These are phyloP conservation scores for Danio choprae DNA, from an alignment of 2,797 vertebrate genomes.

Conservation along the genomic window DNA sequence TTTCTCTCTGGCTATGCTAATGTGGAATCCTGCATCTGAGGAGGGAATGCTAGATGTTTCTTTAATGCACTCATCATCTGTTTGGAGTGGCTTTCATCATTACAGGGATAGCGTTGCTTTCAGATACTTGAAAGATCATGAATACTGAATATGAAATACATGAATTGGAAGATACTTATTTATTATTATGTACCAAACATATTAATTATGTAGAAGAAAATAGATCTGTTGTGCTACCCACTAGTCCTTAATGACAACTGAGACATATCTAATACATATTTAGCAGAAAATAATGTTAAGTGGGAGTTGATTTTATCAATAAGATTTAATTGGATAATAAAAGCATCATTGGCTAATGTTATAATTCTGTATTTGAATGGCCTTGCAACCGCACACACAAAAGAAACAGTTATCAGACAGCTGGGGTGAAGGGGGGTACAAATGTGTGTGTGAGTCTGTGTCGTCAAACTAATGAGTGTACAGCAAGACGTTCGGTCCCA, in stretches of 20 bases:
- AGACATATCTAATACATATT: constrained; percentile 1
- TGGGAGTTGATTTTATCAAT: not conserved
- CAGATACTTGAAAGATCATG: constrained; percentile 18
- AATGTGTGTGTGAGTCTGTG: constrained; percentile 5
- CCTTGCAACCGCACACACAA: not conserved
- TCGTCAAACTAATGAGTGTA: constrained; percentile 42
- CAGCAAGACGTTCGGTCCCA: constrained; percentile 6
- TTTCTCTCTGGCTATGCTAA: constrained; percentile 58
- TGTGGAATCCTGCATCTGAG: constrained; percentile 43
- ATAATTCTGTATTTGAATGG: not conserved
- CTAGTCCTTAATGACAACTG: not conserved
- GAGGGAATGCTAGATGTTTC: constrained; percentile 15
- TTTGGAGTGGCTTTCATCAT: constrained; percentile 35
- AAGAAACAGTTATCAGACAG: constrained; percentile 16
- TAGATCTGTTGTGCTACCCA: not conserved
- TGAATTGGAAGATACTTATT: not conserved
- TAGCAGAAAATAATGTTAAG: constrained; percentile 2
- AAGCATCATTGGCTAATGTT: not conserved
- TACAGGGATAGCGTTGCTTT: constrained; percentile 12
- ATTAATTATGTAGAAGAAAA: not conserved
- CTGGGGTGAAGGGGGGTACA: not conserved
- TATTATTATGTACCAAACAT: not conserved
- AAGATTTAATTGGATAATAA: constrained; percentile 2
- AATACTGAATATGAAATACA: not conserved
- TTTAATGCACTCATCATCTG: constrained; percentile 44